These are phyloP conservation scores for Sipha flava DNA, from an alignment of 1,140 invertebrate genomes.

Conservation along the genomic window DNA sequence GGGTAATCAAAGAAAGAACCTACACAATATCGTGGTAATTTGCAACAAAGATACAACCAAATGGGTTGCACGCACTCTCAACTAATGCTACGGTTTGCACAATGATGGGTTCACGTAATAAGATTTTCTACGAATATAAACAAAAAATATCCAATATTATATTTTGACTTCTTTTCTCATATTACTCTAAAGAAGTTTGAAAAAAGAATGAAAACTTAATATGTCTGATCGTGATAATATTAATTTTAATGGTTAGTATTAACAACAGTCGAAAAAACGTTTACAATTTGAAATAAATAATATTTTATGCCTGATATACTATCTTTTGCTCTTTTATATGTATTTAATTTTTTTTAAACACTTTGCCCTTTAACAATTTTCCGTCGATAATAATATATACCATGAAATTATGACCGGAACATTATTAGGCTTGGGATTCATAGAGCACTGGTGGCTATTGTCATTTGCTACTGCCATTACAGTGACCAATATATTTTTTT, in stretches of 20 bases:
- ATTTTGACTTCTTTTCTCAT: background rate
- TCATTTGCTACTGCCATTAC: background rate
- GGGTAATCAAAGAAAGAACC: background rate
- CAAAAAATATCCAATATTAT: background rate
- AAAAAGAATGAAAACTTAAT: no score
- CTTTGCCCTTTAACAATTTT: background rate
- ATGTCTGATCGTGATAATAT: no score
- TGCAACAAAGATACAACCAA: background rate
- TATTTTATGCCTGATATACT: background rate
- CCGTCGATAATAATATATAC: constrained; percentile 7
- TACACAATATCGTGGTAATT: constrained; percentile 3
- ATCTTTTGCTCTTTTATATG: background rate
- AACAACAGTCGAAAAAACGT: no score
- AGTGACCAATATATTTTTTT: constrained; percentile 25
- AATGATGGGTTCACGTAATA: background rate
- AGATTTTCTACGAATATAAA: background rate
- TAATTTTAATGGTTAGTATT: no score
- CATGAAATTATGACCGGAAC: constrained; percentile 19
- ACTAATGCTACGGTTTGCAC: background rate
- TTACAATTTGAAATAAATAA: constrained; percentile 1
- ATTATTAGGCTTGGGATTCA: background rate
- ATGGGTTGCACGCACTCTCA: background rate
- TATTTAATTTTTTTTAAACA: background rate
- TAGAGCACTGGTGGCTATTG: background rate
- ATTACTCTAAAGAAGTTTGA: background rate